Conservation (phyloP, 2,113 vertebrate species). For the Xiphophorus couchianus region DNA sequence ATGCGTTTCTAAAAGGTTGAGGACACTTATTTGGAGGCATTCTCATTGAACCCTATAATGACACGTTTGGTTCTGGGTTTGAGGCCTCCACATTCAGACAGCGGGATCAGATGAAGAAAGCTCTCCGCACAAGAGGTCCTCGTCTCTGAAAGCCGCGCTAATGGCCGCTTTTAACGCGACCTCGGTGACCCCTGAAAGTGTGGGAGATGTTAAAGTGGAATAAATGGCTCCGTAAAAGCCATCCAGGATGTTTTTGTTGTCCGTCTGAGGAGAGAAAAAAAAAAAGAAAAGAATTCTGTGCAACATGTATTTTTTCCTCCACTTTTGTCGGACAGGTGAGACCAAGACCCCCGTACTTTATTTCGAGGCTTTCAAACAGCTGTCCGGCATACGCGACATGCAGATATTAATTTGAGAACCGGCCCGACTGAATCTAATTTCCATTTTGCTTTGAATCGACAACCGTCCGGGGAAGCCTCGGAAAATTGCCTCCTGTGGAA, state of each 20-base stretch:
- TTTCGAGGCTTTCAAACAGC: constrained; percentile 47
- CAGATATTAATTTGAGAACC: constrained; percentile 55
- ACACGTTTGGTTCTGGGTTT: constrained; percentile 58
- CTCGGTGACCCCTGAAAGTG: constrained; percentile 68
- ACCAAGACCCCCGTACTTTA: constrained; percentile 43
- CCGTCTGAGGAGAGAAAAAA: constrained; percentile 22
- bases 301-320: constrained; percentile 66
- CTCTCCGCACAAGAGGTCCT: constrained; percentile 47
- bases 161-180: constrained; percentile 68
- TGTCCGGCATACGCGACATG: constrained; percentile 37
- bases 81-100: constrained; percentile 29
- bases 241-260: constrained; percentile 54
- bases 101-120: constrained; percentile 33
- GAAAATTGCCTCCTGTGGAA: constrained; percentile 65
- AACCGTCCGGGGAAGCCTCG: constrained; percentile 68
- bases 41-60: constrained; percentile 54
- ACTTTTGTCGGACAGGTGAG: constrained; percentile 58
- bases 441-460: constrained; percentile 68
- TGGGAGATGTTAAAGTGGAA: constrained; percentile 69
- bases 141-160: constrained; percentile 61
- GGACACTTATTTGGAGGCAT: constrained; percentile 47
- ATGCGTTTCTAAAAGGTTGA: constrained; percentile 45
- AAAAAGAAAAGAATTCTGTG: constrained; percentile 16
- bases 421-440: constrained; percentile 58
- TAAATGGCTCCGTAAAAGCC: constrained; percentile 76